Evolutionary conservation across 2,113 vertebrate species (phyloP).

Genomic region (Papio anubis): DNA sequence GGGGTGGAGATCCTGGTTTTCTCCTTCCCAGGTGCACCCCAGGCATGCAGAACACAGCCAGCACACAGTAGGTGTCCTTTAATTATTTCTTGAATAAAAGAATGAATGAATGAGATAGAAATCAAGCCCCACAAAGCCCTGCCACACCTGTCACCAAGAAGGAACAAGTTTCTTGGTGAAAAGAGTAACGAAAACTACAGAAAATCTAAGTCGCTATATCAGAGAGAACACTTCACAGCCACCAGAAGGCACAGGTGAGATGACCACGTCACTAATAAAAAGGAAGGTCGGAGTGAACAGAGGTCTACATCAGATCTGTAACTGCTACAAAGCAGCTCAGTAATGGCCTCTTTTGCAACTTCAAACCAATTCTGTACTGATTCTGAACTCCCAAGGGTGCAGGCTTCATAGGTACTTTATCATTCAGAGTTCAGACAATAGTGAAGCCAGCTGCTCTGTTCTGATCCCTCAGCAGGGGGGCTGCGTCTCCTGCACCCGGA

Average conservation of each 20-base stretch:
- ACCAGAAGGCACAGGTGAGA: not conserved
- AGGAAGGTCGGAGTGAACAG: not conserved
- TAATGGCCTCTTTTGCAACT: not conserved
- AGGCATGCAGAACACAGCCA: not conserved
- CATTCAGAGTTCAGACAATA: not conserved
- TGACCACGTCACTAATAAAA: not conserved
- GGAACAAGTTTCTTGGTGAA: not conserved
- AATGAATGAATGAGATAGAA: not conserved
- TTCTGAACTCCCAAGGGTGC: not conserved
- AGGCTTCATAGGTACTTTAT: not conserved
- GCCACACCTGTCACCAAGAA: not conserved
- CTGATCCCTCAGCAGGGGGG: not conserved
- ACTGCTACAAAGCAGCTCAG: not conserved
- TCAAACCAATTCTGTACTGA: not conserved
- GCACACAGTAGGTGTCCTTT: not conserved
- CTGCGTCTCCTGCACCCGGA: not conserved
- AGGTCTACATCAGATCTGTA: not conserved
- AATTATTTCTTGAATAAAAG: not conserved
- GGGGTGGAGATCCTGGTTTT: not conserved
- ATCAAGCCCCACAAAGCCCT: not conserved
- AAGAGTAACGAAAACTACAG: not conserved
- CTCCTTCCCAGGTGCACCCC: not conserved
- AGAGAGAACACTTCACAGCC: not conserved
- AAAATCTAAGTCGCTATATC: not conserved
- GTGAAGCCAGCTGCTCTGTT: rapidly evolving